A percentile compares a stretch with the other conserved stretches of the same genome.
Evolutionary conservation across 2,888 invertebrate genomes (phyloP).

Genomic region (Drosophila buzzatii): DNA sequence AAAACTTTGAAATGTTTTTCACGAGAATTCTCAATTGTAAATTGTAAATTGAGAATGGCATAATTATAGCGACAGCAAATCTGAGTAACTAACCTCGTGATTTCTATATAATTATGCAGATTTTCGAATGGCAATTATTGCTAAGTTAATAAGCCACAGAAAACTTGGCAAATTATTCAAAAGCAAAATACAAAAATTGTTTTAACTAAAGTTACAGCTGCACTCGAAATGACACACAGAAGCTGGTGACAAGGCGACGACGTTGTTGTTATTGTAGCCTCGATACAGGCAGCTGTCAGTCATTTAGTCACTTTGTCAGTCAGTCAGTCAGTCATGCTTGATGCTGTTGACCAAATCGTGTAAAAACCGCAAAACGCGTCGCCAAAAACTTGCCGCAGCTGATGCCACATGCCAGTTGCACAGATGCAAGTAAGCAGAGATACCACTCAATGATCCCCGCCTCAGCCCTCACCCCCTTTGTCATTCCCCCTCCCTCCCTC

Average conservation of each 20-base stretch:
- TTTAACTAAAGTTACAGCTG: conserved; percentile 63
- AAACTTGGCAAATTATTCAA: conserved; percentile 75
- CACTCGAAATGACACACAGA: conserved; percentile 74
- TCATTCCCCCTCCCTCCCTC: background rate
- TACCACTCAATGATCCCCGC: background rate
- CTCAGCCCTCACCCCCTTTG: background rate
- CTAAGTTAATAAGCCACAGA: conserved; percentile 64
- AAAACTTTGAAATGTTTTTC: conserved; percentile 19
- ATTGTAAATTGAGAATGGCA: conserved; percentile 15
- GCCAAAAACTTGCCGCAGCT: conserved; percentile 44
- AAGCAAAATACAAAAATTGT: conserved; percentile 61
- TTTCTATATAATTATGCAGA: conserved; percentile 80
- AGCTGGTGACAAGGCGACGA: conserved; percentile 58
- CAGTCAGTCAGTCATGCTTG: conserved; percentile 60
- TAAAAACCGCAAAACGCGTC: conserved; percentile 62
- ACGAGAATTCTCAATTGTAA: conserved; percentile 6
- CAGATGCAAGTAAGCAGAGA: conserved; percentile 58
- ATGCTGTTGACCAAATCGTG: conserved; percentile 82
- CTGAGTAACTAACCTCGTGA: conserved; percentile 73
- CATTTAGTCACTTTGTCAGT: conserved; percentile 8
- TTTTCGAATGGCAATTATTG: conserved; percentile 74
- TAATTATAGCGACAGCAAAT: conserved; percentile 37
- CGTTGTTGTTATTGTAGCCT: conserved; percentile 49
- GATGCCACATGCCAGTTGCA: conserved; percentile 46
- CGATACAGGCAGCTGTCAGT: conserved; percentile 69